phyloP scores from a whole-genome alignment of 2,888 invertebrate genomes.

The Hybos culiciformis region DNA sequence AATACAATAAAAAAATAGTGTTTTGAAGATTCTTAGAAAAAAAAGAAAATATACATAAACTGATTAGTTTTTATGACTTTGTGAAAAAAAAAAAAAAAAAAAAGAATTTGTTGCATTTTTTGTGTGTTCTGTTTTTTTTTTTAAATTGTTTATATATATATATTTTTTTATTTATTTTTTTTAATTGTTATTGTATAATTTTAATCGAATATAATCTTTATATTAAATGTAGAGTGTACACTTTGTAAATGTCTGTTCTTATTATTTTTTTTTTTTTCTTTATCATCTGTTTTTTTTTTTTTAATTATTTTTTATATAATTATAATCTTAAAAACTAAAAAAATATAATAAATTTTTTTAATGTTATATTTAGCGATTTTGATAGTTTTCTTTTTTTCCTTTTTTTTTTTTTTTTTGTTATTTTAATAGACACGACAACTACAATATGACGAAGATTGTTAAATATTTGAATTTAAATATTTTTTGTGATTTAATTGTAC shows the following conservation, averaged over 20 bases:
- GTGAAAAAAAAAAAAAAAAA: too few relatives aligned
- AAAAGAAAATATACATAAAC: too few relatives aligned
- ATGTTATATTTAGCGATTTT: background rate
- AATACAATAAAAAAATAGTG: too few relatives aligned
- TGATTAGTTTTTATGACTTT: too few relatives aligned
- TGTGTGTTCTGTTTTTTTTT: too few relatives aligned
- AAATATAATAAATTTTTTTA: background rate
- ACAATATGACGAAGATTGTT: slow-evolving; percentile 14
- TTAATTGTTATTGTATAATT: too few relatives aligned
- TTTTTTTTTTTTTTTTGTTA: background rate
- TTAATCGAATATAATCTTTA: too few relatives aligned
- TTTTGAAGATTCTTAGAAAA: too few relatives aligned
- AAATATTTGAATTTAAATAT: background rate
- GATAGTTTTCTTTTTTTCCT: background rate
- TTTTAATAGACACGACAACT: slow-evolving; percentile 15
- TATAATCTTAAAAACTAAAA: background rate
- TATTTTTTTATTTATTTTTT: too few relatives aligned
- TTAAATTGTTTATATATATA: too few relatives aligned
- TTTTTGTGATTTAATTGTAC: background rate
- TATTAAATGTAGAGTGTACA: background rate
- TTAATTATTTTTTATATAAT: background rate
- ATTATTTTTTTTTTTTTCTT: background rate
- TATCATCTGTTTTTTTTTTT: background rate
- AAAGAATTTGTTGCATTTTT: too few relatives aligned
- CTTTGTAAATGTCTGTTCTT: background rate